These are phyloP conservation scores for Elymnias hypermnestra DNA, from an alignment of 1,140 invertebrate species.

Conservation along the genomic window DNA sequence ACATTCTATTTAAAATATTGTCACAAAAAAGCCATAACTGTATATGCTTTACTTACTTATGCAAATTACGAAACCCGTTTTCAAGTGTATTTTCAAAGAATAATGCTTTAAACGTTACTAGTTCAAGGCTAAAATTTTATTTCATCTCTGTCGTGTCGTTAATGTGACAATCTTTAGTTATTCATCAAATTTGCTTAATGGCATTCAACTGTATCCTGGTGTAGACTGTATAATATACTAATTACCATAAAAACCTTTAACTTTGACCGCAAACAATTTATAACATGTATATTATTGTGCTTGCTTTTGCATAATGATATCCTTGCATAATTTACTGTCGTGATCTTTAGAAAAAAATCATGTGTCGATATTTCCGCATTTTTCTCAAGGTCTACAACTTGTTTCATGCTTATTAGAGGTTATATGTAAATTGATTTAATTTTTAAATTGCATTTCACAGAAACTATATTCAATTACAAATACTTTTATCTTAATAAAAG, in stretches of 20 bases:
- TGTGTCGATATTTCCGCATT: conserved; percentile 8
- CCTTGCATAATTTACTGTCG: conserved; percentile 12
- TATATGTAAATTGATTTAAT: no score
- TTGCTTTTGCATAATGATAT: conserved; percentile 4
- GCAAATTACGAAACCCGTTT: conserved; percentile 1
- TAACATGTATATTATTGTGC: background rate
- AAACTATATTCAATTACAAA: no score
- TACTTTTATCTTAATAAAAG: no score
- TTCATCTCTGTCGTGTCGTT: conserved; percentile 5
- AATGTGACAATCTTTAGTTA: conserved; percentile 5
- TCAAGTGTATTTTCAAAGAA: background rate
- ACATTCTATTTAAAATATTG: no score
- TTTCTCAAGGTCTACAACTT: background rate
- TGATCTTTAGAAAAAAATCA: conserved; percentile 9
- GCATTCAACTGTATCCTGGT: conserved; percentile 32
- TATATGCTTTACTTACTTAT: background rate
- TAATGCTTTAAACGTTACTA: background rate
- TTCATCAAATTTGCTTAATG: conserved; percentile 9
- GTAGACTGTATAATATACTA: conserved; percentile 13
- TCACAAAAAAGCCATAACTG: no score
- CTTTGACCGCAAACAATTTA: conserved; percentile 25
- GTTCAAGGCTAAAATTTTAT: conserved; percentile 12
- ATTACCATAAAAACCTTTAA: conserved; percentile 26
- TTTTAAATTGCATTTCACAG: no score
- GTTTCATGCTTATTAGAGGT: no score